Evolutionary conservation across 2,113 vertebrate species (phyloP).

Genomic region (Tyto alba): DNA sequence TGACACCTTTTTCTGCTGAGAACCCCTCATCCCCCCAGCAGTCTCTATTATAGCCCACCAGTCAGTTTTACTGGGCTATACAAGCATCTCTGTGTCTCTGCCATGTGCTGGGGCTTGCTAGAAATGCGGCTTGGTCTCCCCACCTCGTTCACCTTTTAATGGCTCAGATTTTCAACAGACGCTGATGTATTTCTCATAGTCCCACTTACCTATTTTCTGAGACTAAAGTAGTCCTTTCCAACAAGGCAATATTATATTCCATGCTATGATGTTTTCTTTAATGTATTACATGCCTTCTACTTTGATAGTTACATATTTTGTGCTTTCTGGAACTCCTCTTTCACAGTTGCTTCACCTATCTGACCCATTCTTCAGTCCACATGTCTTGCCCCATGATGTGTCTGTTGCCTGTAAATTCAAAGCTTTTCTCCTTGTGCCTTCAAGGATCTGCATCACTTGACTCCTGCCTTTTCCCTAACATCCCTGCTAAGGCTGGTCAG

Average conservation of each 20-base stretch:
- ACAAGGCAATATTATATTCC: neutral
- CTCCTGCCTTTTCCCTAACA: neutral
- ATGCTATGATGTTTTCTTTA: neutral
- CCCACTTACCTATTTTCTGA: neutral
- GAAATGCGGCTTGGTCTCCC: neutral
- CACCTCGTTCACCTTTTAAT: neutral
- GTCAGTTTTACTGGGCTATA: neutral
- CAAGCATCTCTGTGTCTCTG: neutral
- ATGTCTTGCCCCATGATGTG: rapidly evolving
- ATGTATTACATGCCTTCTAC: neutral
- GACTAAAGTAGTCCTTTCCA: neutral
- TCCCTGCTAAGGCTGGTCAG: neutral
- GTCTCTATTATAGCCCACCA: neutral
- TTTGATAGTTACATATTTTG: neutral
- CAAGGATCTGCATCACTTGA: neutral
- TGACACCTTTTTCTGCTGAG: neutral
- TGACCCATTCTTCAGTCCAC: neutral
- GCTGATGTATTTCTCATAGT: neutral
- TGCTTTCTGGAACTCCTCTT: neutral
- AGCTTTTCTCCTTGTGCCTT: neutral
- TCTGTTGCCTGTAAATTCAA: neutral
- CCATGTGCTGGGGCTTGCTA: neutral
- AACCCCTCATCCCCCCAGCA: neutral
- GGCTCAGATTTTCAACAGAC: neutral
- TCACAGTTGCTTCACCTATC: neutral